A percentile compares a stretch with the other conserved stretches of the same genome.
Conservation (phyloP, 2,888 invertebrate species). For the Prosopocoilus inquinatus region DNA sequence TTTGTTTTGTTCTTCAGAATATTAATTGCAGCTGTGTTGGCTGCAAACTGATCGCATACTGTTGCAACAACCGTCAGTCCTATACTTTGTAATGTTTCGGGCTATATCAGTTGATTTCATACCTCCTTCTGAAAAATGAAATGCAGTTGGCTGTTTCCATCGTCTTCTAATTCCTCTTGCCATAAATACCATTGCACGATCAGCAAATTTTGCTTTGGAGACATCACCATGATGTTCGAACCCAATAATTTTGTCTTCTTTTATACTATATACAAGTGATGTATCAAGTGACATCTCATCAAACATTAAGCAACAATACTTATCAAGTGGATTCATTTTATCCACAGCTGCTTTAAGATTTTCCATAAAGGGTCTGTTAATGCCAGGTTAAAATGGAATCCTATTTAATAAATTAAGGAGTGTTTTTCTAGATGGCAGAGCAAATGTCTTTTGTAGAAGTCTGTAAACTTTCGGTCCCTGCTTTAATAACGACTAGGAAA, state of each 20-base stretch:
- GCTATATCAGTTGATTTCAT: slow-evolving; percentile 4
- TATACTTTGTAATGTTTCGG: not conserved
- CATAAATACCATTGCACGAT: slow-evolving; percentile 20
- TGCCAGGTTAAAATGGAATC: slow-evolving; percentile 7
- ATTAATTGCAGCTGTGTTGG: slow-evolving; percentile 2
- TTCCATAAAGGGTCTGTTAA: slow-evolving; percentile 10
- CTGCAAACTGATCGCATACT: slow-evolving; percentile 9
- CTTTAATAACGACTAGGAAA: too few species aligned
- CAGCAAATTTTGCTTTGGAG: slow-evolving; percentile 12
- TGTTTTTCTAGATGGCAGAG: too few species aligned
- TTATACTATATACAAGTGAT: slow-evolving; percentile 5
- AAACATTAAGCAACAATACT: slow-evolving; percentile 9
- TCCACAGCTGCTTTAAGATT: slow-evolving; percentile 6
- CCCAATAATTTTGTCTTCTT: slow-evolving; percentile 12
- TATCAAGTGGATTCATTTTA: slow-evolving; percentile 11
- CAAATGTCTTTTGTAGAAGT: too few species aligned
- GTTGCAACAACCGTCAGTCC: slow-evolving; percentile 11
- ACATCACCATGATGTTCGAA: slow-evolving; percentile 17
- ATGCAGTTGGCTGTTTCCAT: slow-evolving; percentile 20
- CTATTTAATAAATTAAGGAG: too few species aligned
- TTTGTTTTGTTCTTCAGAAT: slow-evolving; percentile 1
- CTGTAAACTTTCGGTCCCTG: too few species aligned
- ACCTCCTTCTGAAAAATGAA: slow-evolving; percentile 10
- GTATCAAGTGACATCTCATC: slow-evolving; percentile 11
- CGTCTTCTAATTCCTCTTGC: slow-evolving; percentile 7